Evolutionary conservation across 2,797 vertebrate genomes (phyloP), one percentile per base, ranked within the genome.

Genomic region (Cynopterus sphinx): DNA sequence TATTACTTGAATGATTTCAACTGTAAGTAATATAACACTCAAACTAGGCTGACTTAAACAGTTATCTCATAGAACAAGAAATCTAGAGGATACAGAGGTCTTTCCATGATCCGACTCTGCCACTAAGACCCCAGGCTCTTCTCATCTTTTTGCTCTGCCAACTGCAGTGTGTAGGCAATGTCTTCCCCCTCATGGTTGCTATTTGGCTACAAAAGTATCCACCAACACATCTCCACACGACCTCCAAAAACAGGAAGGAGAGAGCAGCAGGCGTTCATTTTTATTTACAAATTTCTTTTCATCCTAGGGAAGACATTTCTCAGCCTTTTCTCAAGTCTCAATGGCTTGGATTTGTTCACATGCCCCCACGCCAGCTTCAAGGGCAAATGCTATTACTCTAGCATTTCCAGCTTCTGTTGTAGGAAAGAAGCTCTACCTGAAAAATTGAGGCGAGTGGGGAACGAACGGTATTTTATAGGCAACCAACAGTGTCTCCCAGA

Each of bases 81-180:
- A 22, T 36, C 53, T 22, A 31, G 63, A 77, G 67, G 59, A 46
- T 15, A 5, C 10, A 26, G 57, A 17, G 67, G 39, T 39, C 15
- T 28, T 11, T 39, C 36, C 1, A 4, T 1, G n/a, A 67, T n/a
- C 59, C 10, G 22, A 13, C 1, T 2, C 63, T 22, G 9, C 39
- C 28, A 5, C 90, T 11, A 41, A 70, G 39, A 49, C 39, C 79
- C 17, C 81, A 22, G 65, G n/a, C 61, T 28, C 21, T 33, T 36
- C 53, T 46, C 11, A 7, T 43, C 21, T 24, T 61, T 61, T 41
- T 41, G n/a, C 55, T 51, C 61, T 63, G 55, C 43, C 55, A 7
- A 17, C 49, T 19, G 2, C 10, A 15, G 28, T 3, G 5, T 9
- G 5, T 10, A 39, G 65, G 6, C 0, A 1, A 5, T 6, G 8